Evolutionary conservation across 2,797 vertebrate genomes (phyloP), one percentile per base, ranked within the genome.

Genomic region (Gambelia wislizenii): DNA sequence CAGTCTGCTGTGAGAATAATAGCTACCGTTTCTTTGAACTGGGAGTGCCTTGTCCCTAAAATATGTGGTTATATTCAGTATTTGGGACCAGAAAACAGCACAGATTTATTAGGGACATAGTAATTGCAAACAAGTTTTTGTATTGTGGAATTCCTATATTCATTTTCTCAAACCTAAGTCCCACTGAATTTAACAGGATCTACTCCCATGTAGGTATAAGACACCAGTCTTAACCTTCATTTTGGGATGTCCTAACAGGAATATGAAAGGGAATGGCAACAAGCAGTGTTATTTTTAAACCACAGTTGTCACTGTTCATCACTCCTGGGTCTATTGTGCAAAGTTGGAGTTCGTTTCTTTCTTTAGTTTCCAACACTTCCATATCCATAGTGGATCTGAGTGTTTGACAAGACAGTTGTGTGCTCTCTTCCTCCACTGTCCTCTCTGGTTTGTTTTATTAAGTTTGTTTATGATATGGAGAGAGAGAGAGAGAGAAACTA

Each of bases 251-350:
- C 36, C 39, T 83, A 36, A 56, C n/a, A 64, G 59, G 14, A 70
- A 20, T 16, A 25, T 33, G 44, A 74, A 42, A 83, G 10, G 10
- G 4, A 9, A 69, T 30, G 13, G 36, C 36, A 44, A 56, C 49
- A 64, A 56, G 30, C 42, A 44, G 20, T 18, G 42, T 52, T 85
- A 84, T 84, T 90, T 81, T 80, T 72, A 80, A 84, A 36, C 44
- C 82, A 87, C n/a, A 33, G 85, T 72, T 87, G 81, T 72, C 72
- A 64, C 44, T 64, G 64, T 84, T 54, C n/a, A 18, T 87, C 89
- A 74, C 13, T 80, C 52, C 64, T 87, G 42, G 9, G 6, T 61
- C 76, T 64, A 44, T 87, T 80, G 86, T 84, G 67, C 47, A 33
- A 67, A 80, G 83, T 16, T 79, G 16, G 25, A 39, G 20, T 27